phyloP scores from a whole-genome alignment of 2,797 vertebrate genomes.

The Salmo trutta region DNA sequence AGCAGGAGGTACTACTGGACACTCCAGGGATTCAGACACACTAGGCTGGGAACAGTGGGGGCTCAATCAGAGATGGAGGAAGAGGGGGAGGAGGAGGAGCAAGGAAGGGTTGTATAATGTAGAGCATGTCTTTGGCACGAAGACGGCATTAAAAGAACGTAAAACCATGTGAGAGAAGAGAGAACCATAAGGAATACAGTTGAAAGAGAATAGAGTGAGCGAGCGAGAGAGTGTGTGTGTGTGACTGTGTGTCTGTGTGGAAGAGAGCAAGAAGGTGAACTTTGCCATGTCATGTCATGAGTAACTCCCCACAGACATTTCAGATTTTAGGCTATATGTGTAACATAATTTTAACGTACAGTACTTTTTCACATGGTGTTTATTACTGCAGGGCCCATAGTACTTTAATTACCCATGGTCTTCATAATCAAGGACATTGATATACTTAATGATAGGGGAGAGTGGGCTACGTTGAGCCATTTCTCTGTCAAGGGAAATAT shows the following conservation, averaged over 20 bases:
- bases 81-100: slow-evolving; percentile 71
- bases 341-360: no score
- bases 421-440: neutral
- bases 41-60: neutral
- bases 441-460: neutral
- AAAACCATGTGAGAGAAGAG: slow-evolving; percentile 41
- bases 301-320: neutral
- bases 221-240: neutral
- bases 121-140: slow-evolving; percentile 37
- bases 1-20: no score
- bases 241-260: neutral
- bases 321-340: no score
- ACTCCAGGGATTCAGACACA: slow-evolving; percentile 17
- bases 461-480: no score
- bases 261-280: neutral
- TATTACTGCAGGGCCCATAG: no score
- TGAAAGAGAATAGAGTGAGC: neutral
- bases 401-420: neutral
- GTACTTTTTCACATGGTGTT: no score
- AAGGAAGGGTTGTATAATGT: slow-evolving; percentile 30
- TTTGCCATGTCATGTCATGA: neutral
- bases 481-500: no score
- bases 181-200: neutral
- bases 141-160: slow-evolving; percentile 50
- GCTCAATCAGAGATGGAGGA: slow-evolving; percentile 53